These are phyloP conservation scores for Atta cephalotes DNA, from an alignment of 1,140 invertebrate species.

Conservation along the genomic window DNA sequence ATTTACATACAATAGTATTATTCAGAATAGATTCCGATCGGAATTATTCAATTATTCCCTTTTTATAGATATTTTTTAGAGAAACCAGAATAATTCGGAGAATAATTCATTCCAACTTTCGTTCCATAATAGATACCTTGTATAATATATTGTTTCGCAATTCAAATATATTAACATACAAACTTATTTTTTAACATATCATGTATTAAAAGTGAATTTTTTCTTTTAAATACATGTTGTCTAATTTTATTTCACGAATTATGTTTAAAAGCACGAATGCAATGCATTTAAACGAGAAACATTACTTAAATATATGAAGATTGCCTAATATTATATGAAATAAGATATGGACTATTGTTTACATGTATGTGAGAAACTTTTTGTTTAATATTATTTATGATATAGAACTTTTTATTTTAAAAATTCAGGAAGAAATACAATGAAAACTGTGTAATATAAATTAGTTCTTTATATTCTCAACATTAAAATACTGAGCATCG, in stretches of 20 bases:
- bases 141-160: background rate
- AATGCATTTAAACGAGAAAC: background rate
- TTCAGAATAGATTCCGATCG: no score
- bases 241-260: background rate
- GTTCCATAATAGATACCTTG: no score
- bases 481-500: no score
- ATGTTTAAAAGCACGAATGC: background rate
- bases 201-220: background rate
- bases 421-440: background rate
- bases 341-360: no score
- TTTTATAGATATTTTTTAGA: no score
- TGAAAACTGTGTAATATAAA: background rate
- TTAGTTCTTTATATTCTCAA: background rate
- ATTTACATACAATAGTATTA: no score
- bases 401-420: background rate
- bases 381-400: no score
- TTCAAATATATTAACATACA: slow-evolving; percentile 6
- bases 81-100: no score
- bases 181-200: background rate
- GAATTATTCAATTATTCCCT: no score
- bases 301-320: background rate
- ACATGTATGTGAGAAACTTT: no score
- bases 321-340: background rate
- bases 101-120: no score
- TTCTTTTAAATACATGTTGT: background rate